Percentiles rank a stretch among this genome's conserved stretches.
Evolutionary conservation across 2,797 vertebrate genomes (phyloP).

Genomic region (Choloepus didactylus): DNA sequence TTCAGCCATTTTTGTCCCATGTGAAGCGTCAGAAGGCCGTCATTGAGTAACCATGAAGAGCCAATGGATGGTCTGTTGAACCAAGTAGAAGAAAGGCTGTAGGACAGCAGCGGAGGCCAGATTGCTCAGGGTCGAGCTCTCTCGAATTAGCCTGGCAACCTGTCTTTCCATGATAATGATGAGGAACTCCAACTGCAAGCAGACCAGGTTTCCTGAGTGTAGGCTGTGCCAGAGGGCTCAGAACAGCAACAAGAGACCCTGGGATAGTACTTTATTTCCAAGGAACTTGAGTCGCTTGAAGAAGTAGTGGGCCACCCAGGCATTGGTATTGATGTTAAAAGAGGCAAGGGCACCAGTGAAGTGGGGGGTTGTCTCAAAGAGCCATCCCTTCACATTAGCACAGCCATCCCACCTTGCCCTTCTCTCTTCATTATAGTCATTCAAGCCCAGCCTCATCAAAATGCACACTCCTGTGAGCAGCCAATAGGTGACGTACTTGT

Average conservation of each 20-base stretch:
- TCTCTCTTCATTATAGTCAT: conserved; percentile 89
- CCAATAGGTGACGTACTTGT: conserved; percentile 99
- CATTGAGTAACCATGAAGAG: conserved; percentile 97
- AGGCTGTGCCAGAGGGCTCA: conserved; percentile 97
- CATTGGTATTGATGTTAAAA: conserved; percentile 99
- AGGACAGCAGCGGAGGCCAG: conserved; percentile 90
- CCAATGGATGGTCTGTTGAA: conserved; percentile 96
- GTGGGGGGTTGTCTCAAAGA: conserved; percentile 96
- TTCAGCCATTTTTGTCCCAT: conserved; percentile 97
- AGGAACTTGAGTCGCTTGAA: conserved; percentile 97
- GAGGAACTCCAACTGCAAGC: conserved; percentile 98
- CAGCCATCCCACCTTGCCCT: conserved; percentile 94
- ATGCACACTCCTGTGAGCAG: conserved; percentile 98
- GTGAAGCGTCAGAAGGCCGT: conserved; percentile 97
- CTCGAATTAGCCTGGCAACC: conserved; percentile 91
- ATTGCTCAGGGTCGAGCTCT: conserved; percentile 91
- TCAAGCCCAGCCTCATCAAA: conserved; percentile 95
- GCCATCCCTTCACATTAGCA: conserved; percentile 97
- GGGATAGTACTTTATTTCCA: conserved; percentile 96
- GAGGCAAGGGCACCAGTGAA: conserved; percentile 97
- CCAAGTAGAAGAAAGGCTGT: conserved; percentile 92
- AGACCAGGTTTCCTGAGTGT: conserved; percentile 97
- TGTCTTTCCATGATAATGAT: conserved; percentile 96
- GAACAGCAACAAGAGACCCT: conserved; percentile 94
- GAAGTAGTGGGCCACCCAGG: conserved; percentile 96